phyloP scores from a whole-genome alignment of 2,113 vertebrate species.

The Hemiprocne comata region DNA sequence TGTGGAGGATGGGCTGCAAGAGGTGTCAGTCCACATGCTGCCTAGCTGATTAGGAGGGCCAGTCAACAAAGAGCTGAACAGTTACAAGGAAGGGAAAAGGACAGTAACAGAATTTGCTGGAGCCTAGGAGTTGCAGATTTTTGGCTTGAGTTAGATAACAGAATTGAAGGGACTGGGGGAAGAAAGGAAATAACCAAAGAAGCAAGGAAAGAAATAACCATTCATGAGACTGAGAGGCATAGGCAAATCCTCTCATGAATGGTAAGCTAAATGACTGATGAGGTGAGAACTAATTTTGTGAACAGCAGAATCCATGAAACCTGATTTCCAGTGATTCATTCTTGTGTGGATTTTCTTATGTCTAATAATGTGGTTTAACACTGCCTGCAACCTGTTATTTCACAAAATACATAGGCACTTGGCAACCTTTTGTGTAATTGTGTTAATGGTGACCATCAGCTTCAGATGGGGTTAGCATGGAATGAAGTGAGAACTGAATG shows the following conservation, averaged over 20 bases:
- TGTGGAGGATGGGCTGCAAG: background rate
- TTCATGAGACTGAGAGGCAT: background rate
- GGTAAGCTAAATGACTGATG: background rate
- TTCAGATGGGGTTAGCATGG: background rate
- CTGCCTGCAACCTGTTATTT: background rate
- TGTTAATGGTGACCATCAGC: background rate
- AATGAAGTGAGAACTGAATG: background rate
- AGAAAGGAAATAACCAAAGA: background rate
- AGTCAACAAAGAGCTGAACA: background rate
- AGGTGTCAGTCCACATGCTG: background rate
- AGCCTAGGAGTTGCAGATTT: background rate
- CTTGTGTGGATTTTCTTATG: background rate
- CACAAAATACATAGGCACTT: background rate
- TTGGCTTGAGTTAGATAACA: background rate
- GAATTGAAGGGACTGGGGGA: background rate
- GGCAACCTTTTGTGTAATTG: background rate
- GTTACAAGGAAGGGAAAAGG: background rate
- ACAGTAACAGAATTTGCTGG: background rate
- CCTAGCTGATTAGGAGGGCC: background rate
- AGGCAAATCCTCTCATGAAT: background rate
- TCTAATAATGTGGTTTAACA: background rate
- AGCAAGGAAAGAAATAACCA: background rate
- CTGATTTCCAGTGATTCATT: background rate
- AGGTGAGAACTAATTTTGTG: background rate
- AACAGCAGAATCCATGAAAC: background rate